phyloP scores from a whole-genome alignment of 2,113 vertebrate genomes.

The Leptosomus discolor region DNA sequence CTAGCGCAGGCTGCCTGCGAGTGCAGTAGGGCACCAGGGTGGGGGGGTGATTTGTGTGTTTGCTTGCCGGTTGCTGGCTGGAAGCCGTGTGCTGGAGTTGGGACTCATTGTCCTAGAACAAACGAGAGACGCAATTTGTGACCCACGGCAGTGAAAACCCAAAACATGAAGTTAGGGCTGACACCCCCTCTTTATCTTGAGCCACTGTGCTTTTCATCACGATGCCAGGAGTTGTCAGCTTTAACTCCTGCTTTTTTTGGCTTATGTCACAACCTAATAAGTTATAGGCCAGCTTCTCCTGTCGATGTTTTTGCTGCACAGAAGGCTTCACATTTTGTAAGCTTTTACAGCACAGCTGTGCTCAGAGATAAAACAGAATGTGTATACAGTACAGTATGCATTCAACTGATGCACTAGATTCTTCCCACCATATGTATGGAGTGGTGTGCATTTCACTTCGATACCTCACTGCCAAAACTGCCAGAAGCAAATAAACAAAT shows the following conservation, averaged over 20 bases:
- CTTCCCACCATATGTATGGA: constrained; percentile 76
- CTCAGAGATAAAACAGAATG: constrained; percentile 80
- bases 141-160: not conserved
- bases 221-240: constrained; percentile 58
- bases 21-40: not conserved
- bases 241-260: constrained; percentile 64
- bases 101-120: not conserved
- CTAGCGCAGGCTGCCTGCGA: not conserved
- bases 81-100: not conserved
- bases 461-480: constrained; percentile 72
- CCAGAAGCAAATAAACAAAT: constrained; percentile 76
- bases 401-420: constrained; percentile 74
- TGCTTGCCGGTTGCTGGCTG: not conserved
- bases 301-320: constrained; percentile 77
- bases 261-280: constrained; percentile 71
- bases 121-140: not conserved
- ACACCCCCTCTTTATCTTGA: not conserved
- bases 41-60: not conserved
- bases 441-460: constrained; percentile 74
- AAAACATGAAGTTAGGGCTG: not conserved
- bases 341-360: constrained; percentile 81
- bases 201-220: constrained; percentile 10
- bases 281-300: constrained; percentile 74
- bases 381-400: constrained; percentile 78
- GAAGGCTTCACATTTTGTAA: constrained; percentile 79